Percentiles rank a stretch among this genome's conserved stretches.
These are phyloP conservation scores for Sterna hirundo DNA, from an alignment of 2,113 vertebrate genomes.

Conservation along the genomic window DNA sequence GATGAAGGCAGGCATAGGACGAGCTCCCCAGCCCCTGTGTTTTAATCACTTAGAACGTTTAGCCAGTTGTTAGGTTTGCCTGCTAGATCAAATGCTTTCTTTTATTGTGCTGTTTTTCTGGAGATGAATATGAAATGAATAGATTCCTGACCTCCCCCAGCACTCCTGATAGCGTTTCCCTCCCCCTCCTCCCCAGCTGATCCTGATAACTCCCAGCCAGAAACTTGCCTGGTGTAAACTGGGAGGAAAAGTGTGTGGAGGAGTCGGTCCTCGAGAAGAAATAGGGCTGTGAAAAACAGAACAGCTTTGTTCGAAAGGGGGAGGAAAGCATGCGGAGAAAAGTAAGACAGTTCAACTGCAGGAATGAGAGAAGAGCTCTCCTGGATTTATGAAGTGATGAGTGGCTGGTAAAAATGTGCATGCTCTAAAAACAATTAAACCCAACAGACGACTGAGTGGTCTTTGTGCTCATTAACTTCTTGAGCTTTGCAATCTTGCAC, in stretches of 20 bases:
- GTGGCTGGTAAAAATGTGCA: slow-evolving; percentile 64
- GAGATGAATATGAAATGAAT: slow-evolving; percentile 75
- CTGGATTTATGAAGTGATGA: slow-evolving; percentile 66
- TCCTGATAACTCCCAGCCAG: slow-evolving; percentile 72
- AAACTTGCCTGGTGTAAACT: slow-evolving; percentile 71
- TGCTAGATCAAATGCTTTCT: slow-evolving; percentile 70
- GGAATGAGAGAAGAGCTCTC: slow-evolving; percentile 70
- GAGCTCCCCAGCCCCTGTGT: slow-evolving; percentile 12
- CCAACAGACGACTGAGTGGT: slow-evolving; percentile 52
- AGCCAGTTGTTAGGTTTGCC: too few species aligned
- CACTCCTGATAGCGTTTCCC: slow-evolving; percentile 44
- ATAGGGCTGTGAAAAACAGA: slow-evolving; percentile 73
- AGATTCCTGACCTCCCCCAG: slow-evolving; percentile 70
- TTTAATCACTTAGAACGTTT: too few species aligned
- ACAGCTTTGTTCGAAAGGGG: slow-evolving; percentile 77
- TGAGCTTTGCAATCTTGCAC: slow-evolving; percentile 71
- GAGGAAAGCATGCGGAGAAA: slow-evolving; percentile 71
- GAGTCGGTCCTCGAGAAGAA: slow-evolving; percentile 72
- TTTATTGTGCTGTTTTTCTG: slow-evolving; percentile 67
- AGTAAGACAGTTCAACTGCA: slow-evolving; percentile 65
- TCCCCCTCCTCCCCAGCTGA: slow-evolving; percentile 67
- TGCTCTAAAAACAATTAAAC: slow-evolving; percentile 67
- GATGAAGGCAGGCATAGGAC: background rate
- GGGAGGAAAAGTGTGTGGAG: slow-evolving; percentile 73
- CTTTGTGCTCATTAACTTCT: slow-evolving; percentile 68